A percentile compares a stretch with the other conserved stretches of the same genome.
These are phyloP conservation scores for Leptarthrus brevirostris DNA, from an alignment of 2,888 invertebrate genomes.

Conservation along the genomic window DNA sequence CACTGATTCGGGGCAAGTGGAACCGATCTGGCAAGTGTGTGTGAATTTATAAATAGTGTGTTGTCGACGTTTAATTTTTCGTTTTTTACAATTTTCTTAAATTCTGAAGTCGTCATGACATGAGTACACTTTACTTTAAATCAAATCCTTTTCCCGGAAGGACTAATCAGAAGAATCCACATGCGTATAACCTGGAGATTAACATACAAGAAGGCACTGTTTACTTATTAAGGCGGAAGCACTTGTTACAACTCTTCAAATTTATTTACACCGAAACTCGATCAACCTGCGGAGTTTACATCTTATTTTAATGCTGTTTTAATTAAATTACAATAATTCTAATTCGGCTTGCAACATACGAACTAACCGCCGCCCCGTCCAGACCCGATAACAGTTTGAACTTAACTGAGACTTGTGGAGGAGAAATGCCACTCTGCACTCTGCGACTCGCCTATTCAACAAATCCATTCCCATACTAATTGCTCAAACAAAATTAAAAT, in stretches of 20 bases:
- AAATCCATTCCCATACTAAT: too few species aligned
- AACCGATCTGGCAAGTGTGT: constrained; percentile 16
- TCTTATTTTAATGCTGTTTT: constrained; percentile 8
- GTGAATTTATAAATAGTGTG: constrained; percentile 52
- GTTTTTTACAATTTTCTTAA: constrained; percentile 40
- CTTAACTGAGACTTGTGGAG: constrained; percentile 45
- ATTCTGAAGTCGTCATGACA: constrained; percentile 38
- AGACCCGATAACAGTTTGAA: constrained; percentile 50
- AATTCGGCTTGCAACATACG: constrained; percentile 40
- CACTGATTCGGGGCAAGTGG: constrained; percentile 6
- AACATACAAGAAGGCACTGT: background rate
- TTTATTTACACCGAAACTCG: constrained; percentile 4
- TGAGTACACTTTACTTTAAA: constrained; percentile 4
- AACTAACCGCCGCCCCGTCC: constrained; percentile 51
- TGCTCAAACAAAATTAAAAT: too few species aligned
- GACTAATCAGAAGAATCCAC: constrained; percentile 1
- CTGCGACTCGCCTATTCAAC: too few species aligned
- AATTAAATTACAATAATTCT: constrained; percentile 39
- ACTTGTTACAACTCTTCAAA: constrained; percentile 1
- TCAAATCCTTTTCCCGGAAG: background rate
- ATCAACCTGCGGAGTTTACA: constrained; percentile 21
- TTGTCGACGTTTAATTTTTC: constrained; percentile 47
- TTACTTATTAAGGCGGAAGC: constrained; percentile 17
- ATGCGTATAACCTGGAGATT: background rate
- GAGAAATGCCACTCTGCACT: too few species aligned